Base-by-base conservation (phyloP, 2,888 invertebrate genomes). In the Torymus texanus region DNA sequence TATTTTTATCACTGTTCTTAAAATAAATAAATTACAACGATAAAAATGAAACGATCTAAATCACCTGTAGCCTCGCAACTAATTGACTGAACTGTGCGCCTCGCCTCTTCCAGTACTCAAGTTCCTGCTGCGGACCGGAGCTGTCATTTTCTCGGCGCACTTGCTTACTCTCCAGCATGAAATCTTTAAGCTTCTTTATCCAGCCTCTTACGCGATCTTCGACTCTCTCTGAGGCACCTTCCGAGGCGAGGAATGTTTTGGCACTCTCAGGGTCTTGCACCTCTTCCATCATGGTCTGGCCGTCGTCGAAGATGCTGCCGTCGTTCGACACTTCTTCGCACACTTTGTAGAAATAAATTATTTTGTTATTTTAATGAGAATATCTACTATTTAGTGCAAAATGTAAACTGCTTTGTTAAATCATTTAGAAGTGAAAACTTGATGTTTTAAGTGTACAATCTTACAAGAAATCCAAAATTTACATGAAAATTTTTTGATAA, bases 61-160 rank as follows among this genome's bases (percentile, higher is more conserved):
- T 41, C 41, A 93, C 94, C 91, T 95, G 94, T 80, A 97, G 91
- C 88, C 95, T 95, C 4, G 94, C 93, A 13, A 95, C 93, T 0
- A 97, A 93, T 88, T 97, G 96, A 8, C 96, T 97, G 89, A 98
- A 97, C 88, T 97, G 97, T 0, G 98, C 97, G 58, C 97, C 97
- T 53, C 98, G 92, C 86, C 96, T 95, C 91, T 98, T 98, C 98
- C 98, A 98, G 90, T 98, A 98, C 86, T 97, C 97, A 58, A 98
- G 91, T 88, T 98, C 98, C 87, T 98, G 97, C 87, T 97, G 96
- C 0, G 98, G 98, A 0, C 98, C 97, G 73, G 95, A 95, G 3
- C 95, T 95, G 89, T 98, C 97, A 80, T 97, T 97, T 89, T 98
- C 98, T 59, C 96, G 94, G 74, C 98, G 92, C 82, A 98, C 92